phyloP scores from a whole-genome alignment of 2,888 invertebrate species.

The Xestia rhomboidea region DNA sequence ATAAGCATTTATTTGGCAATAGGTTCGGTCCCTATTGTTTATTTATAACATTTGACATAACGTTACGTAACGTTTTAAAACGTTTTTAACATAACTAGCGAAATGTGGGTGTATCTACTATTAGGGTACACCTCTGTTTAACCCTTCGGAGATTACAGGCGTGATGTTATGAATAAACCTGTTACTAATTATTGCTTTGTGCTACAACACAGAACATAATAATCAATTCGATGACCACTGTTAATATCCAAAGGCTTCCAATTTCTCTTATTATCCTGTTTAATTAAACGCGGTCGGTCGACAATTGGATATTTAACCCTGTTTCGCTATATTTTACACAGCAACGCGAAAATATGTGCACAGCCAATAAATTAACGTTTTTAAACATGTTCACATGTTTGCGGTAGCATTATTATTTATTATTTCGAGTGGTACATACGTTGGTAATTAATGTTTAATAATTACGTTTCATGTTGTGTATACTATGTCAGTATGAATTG shows the following conservation, averaged over 20 bases:
- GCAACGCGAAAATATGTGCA: conserved; percentile 38
- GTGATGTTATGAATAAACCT: neutral
- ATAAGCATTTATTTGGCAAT: neutral
- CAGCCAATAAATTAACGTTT: conserved; percentile 59
- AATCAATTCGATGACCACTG: conserved; percentile 16
- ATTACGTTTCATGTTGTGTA: conserved; percentile 40
- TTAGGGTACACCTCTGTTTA: neutral
- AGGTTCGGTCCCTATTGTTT: neutral
- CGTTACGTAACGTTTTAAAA: too few relatives aligned
- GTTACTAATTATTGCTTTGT: neutral
- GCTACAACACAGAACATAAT: conserved; percentile 3
- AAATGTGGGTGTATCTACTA: neutral
- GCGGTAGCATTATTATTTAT: conserved; percentile 62
- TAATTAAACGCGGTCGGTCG: conserved; percentile 46
- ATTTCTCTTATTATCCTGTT: conserved; percentile 41
- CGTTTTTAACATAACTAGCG: too few relatives aligned
- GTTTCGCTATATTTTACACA: conserved; percentile 41
- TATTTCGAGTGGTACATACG: conserved; percentile 47
- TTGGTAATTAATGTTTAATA: conserved; percentile 52
- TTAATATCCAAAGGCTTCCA: conserved; percentile 26
- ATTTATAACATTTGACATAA: too few relatives aligned
- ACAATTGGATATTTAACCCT: conserved; percentile 43
- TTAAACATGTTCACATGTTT: conserved; percentile 62
- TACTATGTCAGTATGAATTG: conserved; percentile 30
- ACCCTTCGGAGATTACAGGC: neutral